Base-by-base conservation (phyloP, 2,797 vertebrate species). In the Astyanax mexicanus region DNA sequence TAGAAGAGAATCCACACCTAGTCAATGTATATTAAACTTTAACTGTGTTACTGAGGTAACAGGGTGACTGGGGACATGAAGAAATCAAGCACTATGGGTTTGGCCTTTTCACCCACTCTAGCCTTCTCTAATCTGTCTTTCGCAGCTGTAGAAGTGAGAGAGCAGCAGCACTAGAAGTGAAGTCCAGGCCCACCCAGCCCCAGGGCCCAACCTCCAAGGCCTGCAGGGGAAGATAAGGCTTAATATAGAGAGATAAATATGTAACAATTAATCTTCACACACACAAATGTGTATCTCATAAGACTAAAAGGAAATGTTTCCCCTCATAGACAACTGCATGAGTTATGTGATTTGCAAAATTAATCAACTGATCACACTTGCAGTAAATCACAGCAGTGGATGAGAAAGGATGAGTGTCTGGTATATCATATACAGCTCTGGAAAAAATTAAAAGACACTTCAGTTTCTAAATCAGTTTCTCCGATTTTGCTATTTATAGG, bases 121-220 rank as follows among this genome's bases (percentile, higher is more conserved):
- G 27, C 44, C 54, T 55, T 15, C 49, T 64, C 60, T 81, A 81
- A 83, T 81, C 80, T 60, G 68, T 38, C 27, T 78, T 11, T 54
- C 68, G 55, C 74, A 83, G 74, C 62, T 77, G 37, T 74, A 17
- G 67, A 72, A 72, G 29, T 37, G 12, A 29, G 38, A 15, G 12
- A 78, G 65, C 25, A 37, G 38, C 11, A 67, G 57, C 38, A 52
- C 12, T 15, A 58, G 15, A 49, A 15, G 1, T 29, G 13, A 72
- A 58, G 19, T 37, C 29, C 27, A 35, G 38, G 25, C 37, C 54
- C 54, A 58, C 51, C 52, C 37, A 27, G 13, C 19, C 32, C 23
- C 67, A 54, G 62, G 42, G 15, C 47, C 62, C 11, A 72, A 29
- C 21, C 49, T 71, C 21, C 6, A 13, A 7, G 17, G 65, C 29